phyloP scores from a whole-genome alignment of 2,797 vertebrate species.

The Manis pentadactyla region DNA sequence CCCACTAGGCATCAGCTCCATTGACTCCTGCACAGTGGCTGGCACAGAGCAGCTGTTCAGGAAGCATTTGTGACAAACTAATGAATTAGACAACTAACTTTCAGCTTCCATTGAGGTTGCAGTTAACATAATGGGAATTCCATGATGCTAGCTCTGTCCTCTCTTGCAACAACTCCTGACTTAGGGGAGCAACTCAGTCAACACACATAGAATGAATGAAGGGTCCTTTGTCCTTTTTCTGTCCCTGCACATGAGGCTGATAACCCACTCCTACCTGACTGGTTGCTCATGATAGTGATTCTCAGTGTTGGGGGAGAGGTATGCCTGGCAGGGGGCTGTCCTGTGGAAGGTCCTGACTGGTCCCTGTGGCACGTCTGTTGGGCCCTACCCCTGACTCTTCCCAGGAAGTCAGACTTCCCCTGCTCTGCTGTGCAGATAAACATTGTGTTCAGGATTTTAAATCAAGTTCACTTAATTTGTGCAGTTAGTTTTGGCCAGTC shows the following conservation, averaged over 20 bases:
- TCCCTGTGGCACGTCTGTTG: neutral
- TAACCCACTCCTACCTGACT: neutral
- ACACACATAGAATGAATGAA: fast-evolving
- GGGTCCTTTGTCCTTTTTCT: neutral
- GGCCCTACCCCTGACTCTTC: neutral
- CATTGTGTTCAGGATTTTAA: neutral
- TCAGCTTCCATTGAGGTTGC: neutral
- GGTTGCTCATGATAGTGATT: neutral
- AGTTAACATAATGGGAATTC: no score
- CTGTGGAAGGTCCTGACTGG: neutral
- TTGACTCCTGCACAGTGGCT: neutral
- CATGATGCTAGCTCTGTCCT: fast-evolving
- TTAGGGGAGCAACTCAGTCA: fast-evolving
- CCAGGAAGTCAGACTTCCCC: neutral
- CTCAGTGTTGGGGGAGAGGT: neutral
- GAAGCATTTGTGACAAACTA: neutral
- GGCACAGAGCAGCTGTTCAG: neutral
- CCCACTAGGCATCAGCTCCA: fast-evolving
- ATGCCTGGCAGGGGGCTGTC: neutral
- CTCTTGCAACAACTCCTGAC: neutral
- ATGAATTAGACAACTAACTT: neutral
- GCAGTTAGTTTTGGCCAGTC: no score
- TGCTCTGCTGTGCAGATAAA: neutral
- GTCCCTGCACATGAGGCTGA: neutral
- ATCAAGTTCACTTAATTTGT: neutral